phyloP scores from a whole-genome alignment of 2,113 vertebrate genomes.

The Clarias macrocephalus region DNA sequence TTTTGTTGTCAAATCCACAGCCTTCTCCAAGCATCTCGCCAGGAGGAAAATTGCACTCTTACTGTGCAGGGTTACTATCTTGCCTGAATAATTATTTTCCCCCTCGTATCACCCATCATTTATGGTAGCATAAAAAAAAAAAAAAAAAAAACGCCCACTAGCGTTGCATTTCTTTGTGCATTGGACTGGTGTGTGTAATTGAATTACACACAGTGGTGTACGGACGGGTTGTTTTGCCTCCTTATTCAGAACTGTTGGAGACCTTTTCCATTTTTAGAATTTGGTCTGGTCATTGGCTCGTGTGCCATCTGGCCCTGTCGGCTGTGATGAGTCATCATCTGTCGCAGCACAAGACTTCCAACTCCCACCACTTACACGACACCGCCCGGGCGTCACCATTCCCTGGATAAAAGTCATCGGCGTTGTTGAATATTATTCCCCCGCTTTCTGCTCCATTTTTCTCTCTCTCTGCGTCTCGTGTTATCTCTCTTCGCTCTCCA shows the following conservation, averaged over 20 bases:
- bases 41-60: not conserved
- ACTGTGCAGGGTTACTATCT: not conserved
- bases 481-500: constrained; percentile 22
- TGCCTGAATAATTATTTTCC: not conserved
- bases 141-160: not conserved
- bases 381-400: constrained; percentile 4
- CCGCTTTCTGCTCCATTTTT: constrained; percentile 13
- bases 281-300: constrained; percentile 38
- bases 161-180: constrained; percentile 8
- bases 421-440: not conserved
- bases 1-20: not conserved
- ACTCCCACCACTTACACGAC: not conserved
- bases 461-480: not conserved
- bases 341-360: constrained; percentile 17
- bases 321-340: constrained; percentile 35
- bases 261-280: constrained; percentile 57
- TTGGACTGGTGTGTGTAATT: constrained; percentile 46
- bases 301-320: constrained; percentile 47
- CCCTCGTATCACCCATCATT: not conserved
- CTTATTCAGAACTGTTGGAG: constrained; percentile 49
- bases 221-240: not conserved
- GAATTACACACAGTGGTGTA: constrained; percentile 32
- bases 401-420: constrained; percentile 2
- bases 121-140: not conserved
- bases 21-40: not conserved